Evolutionary conservation across 2,888 invertebrate genomes (phyloP).

Genomic region (Drosophila differens): DNA sequence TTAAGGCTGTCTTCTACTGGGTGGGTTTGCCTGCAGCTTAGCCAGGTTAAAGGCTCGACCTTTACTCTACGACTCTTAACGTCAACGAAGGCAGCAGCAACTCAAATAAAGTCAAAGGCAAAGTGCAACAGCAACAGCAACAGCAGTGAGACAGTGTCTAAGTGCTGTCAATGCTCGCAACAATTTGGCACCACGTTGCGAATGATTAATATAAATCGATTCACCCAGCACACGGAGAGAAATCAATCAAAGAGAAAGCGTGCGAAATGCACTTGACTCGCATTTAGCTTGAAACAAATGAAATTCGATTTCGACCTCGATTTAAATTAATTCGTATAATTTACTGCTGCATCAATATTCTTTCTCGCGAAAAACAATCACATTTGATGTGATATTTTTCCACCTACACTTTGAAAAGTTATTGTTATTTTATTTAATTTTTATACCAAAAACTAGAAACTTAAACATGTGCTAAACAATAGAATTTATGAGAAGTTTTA

Average conservation of each 20-base stretch:
- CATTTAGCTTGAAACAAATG: conserved; percentile 3
- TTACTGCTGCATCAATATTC: neutral
- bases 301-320: neutral
- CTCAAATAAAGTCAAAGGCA: neutral
- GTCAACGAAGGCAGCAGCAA: conserved; percentile 3
- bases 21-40: conserved; percentile 5
- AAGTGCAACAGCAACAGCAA: conserved; percentile 11
- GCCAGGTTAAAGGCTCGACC: conserved; percentile 10
- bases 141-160: neutral
- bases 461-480: neutral
- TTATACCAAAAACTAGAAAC: neutral
- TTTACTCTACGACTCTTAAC: neutral
- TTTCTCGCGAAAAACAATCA: too few relatives aligned
- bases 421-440: too few relatives aligned
- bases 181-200: conserved; percentile 69
- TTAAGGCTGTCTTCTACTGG: conserved; percentile 22
- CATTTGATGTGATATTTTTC: neutral
- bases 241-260: neutral
- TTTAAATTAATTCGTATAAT: neutral
- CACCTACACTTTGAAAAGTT: neutral
- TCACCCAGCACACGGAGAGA: conserved; percentile 14
- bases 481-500: neutral
- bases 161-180: conserved; percentile 33
- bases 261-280: conserved; percentile 6
- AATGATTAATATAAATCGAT: conserved; percentile 72